These are phyloP conservation scores for Alfaro cultratus DNA, from an alignment of 2,797 vertebrate species.

Conservation along the genomic window DNA sequence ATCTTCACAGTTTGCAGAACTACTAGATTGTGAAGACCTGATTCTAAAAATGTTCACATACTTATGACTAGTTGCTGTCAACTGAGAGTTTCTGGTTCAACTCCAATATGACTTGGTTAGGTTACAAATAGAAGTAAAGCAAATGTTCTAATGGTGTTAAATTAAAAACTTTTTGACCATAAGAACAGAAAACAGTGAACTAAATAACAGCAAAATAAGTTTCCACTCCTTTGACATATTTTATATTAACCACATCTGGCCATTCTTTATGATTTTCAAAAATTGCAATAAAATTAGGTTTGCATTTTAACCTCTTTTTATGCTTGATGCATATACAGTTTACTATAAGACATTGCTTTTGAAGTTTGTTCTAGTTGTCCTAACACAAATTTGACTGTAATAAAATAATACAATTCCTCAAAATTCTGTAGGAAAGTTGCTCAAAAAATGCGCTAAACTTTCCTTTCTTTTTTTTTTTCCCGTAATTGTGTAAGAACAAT, in stretches of 20 bases:
- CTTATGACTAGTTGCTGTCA: neutral
- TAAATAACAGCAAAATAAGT: neutral
- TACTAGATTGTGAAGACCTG: no score
- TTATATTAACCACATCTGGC: no score
- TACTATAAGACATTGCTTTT: neutral
- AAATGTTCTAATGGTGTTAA: neutral
- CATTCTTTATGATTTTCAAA: neutral
- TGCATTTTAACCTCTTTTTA: neutral
- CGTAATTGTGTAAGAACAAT: slow-evolving; percentile 56
- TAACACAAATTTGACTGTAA: neutral
- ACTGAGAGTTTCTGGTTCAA: neutral
- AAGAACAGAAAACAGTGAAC: neutral
- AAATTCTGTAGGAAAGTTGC: neutral
- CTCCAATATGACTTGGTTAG: neutral
- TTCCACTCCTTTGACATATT: neutral
- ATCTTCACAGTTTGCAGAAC: neutral
- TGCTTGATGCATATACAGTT: no score
- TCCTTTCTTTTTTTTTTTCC: slow-evolving; percentile 9
- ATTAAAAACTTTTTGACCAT: neutral
- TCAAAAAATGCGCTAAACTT: slow-evolving; percentile 4
- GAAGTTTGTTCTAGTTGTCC: neutral
- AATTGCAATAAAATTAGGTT: neutral
- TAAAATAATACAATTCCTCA: neutral
- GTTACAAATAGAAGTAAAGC: neutral
- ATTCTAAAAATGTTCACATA: neutral